Base-by-base conservation (phyloP, 2,113 vertebrate species). In the Dinomys branickii region DNA sequence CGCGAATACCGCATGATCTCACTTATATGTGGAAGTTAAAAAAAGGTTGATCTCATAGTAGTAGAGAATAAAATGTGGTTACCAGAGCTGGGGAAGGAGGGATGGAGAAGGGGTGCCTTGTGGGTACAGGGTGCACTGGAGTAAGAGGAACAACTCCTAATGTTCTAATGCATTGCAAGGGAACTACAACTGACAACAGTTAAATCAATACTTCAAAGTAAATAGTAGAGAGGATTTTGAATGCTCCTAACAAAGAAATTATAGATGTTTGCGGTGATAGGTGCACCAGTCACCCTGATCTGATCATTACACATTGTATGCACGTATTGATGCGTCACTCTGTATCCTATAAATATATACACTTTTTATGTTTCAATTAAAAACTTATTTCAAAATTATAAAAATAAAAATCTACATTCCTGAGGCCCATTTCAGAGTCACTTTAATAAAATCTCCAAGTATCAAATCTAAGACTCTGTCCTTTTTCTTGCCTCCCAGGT, bases 41-140 rank as follows among this genome's bases (percentile, higher is more conserved):
- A 67, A 69, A 84, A n/a, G n/a, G 71, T n/a, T 90, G 94, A 94
- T 91, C 69, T 94, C 88, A 90, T 78, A 78, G 71, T 78, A 85
- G 59, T 50, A 94, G 71, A 89, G 86, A 91, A 90, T 85, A 90
- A 87, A 50, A 78, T 85, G 94, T 78, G 94, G 88, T 94, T 58
- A 24, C n/a, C 69, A 58, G 22, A 47, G 59, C 24, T 52, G 13
- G 71, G 82, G 44, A n/a, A 56, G 26, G 50, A 50, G 33, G 26
- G 30, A 14, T 81, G 38, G 16, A 58, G 20, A 78, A 19, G 17
- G 44, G 67, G 41, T 28, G 16, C 67, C 44, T 63, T 3, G 47
- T 50, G 20, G 67, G 11, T 26, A 9, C 54, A 12, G 93, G 44
- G 80, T 20, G 28, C 56, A 56, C 50, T 1, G 16, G n/a, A 44